These are phyloP conservation scores for Syngnathus acus DNA, from an alignment of 2,797 vertebrate species.

Conservation along the genomic window DNA sequence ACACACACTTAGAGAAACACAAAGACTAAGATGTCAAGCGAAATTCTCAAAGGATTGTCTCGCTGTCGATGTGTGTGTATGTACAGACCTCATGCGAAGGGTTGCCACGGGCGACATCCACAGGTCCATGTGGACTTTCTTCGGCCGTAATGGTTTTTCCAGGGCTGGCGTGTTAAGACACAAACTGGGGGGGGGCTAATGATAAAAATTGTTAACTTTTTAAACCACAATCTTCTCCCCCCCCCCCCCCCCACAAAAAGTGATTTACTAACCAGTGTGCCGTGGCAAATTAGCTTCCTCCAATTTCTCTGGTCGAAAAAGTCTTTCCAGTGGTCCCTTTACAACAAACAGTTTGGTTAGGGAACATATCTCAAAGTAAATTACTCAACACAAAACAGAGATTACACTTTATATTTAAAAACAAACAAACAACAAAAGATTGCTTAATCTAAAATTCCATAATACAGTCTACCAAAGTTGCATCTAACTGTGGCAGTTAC, in stretches of 20 bases:
- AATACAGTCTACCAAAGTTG: too few relatives aligned
- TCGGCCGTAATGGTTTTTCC: constrained; percentile 57
- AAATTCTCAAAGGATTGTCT: constrained; percentile 56
- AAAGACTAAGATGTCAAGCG: constrained; percentile 55
- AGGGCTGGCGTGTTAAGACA: constrained; percentile 50
- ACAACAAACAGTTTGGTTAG: too few relatives aligned
- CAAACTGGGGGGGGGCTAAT: constrained; percentile 27
- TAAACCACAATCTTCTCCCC: background rate
- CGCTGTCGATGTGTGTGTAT: constrained; percentile 7
- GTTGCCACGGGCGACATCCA: constrained; percentile 56
- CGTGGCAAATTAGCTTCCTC: background rate
- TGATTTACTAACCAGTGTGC: background rate
- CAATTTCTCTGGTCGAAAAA: background rate
- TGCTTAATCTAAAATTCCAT: too few relatives aligned
- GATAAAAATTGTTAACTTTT: background rate
- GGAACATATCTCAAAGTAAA: too few relatives aligned
- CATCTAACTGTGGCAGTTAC: too few relatives aligned
- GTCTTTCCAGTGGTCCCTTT: too few relatives aligned
- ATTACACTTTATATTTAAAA: too few relatives aligned
- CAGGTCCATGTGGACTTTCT: constrained; percentile 33
- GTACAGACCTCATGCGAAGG: constrained; percentile 56
- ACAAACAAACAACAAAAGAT: too few relatives aligned
- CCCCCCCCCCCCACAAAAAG: background rate
- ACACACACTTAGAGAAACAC: constrained; percentile 68
- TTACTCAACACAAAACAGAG: too few relatives aligned